Percentiles rank a stretch among this genome's conserved stretches.
These are phyloP conservation scores for Nemurella pictetii DNA, from an alignment of 2,888 invertebrate genomes.

Conservation along the genomic window DNA sequence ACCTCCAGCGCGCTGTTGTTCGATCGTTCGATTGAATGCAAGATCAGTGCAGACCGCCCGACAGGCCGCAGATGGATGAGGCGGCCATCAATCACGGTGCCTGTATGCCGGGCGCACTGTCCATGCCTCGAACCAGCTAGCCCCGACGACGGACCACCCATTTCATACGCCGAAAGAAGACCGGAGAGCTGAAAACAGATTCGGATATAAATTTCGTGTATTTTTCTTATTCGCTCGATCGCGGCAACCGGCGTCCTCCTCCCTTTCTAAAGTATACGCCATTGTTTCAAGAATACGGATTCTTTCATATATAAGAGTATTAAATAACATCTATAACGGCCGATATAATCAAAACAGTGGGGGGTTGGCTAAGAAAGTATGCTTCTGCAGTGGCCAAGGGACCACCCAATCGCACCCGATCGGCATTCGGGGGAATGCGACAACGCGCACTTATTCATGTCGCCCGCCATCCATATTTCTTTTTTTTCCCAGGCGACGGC, in stretches of 20 bases:
- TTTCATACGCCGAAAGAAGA: conserved; percentile 10
- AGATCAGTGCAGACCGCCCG: background rate
- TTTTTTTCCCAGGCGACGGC: background rate
- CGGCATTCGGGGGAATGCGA: background rate
- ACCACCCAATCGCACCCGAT: conserved; percentile 24
- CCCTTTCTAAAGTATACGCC: background rate
- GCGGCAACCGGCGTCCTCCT: background rate
- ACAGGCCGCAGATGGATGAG: conserved; percentile 36
- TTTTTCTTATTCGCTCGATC: background rate
- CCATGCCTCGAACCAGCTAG: background rate
- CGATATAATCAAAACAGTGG: background rate
- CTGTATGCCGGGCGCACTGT: conserved; percentile 21
- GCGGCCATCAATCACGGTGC: conserved; percentile 38
- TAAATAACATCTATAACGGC: conserved; percentile 2
- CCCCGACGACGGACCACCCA: conserved; percentile 34
- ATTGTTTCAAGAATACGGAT: conserved; percentile 1
- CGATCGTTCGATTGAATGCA: background rate
- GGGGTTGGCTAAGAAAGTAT: conserved; percentile 8
- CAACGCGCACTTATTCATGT: background rate
- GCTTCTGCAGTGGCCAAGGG: background rate
- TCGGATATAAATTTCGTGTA: conserved; percentile 6
- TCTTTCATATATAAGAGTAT: conserved; percentile 5
- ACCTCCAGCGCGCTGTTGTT: background rate
- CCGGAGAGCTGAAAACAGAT: background rate
- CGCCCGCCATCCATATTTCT: background rate